Evolutionary conservation across 2,797 vertebrate genomes (phyloP).

Genomic region (Hydrophis major): DNA sequence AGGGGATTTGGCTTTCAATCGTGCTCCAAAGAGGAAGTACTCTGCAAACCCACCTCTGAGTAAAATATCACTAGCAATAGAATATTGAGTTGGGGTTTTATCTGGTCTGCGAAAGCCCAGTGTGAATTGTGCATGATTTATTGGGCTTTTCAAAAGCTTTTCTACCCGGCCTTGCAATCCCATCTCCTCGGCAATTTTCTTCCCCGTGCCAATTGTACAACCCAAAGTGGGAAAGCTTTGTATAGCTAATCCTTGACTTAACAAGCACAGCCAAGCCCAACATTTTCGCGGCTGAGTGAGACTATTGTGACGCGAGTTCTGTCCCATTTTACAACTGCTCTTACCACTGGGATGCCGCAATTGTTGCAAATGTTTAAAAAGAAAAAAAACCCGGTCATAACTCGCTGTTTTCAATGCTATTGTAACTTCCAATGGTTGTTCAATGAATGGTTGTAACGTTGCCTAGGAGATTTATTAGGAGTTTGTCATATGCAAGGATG

Average conservation of each 20-base stretch:
- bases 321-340: not conserved
- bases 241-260: no score
- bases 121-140: not conserved
- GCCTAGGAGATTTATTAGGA: not conserved
- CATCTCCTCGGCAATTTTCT: not conserved
- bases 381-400: not conserved
- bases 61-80: not conserved
- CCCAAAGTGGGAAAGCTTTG: not conserved
- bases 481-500: not conserved
- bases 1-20: not conserved
- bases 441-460: not conserved
- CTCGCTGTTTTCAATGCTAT: not conserved
- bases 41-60: not conserved
- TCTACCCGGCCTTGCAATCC: no score
- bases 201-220: not conserved
- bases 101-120: not conserved
- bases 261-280: not conserved
- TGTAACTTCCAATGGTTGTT: not conserved
- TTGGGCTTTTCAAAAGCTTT: not conserved
- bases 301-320: not conserved
- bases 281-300: not conserved
- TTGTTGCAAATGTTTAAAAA: not conserved
- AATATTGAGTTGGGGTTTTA: not conserved
- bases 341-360: accelerated
- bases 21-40: not conserved